A percentile compares a stretch with the other conserved stretches of the same genome.
phyloP scores from a whole-genome alignment of 1,140 invertebrate species.

The Anoplophora glabripennis region DNA sequence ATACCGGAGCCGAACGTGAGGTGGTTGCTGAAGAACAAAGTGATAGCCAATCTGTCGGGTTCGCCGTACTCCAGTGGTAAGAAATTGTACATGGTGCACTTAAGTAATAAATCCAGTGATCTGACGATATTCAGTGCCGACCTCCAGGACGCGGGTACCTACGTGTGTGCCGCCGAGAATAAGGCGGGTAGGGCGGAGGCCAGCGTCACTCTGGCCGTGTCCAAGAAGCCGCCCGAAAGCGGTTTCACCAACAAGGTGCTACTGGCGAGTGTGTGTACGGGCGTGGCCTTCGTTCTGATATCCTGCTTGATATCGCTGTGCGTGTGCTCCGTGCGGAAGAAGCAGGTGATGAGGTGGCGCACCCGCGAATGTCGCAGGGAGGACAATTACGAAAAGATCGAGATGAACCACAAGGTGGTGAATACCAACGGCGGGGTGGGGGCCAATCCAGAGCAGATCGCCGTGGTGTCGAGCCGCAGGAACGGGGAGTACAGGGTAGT shows the following conservation, averaged over 20 bases:
- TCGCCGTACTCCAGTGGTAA: slow-evolving; percentile 48
- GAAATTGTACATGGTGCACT: slow-evolving; percentile 54
- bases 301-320: slow-evolving; percentile 61
- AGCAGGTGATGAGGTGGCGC: slow-evolving; percentile 38
- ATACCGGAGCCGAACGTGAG: slow-evolving; percentile 64
- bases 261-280: slow-evolving; percentile 58
- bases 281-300: slow-evolving; percentile 55
- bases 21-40: slow-evolving; percentile 55
- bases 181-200: slow-evolving; percentile 70
- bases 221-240: slow-evolving; percentile 51
- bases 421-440: slow-evolving; percentile 38
- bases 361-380: slow-evolving; percentile 50
- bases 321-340: slow-evolving; percentile 55
- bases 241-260: slow-evolving; percentile 55
- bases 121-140: slow-evolving; percentile 69
- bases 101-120: slow-evolving; percentile 58
- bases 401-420: slow-evolving; percentile 59
- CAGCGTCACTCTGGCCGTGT: slow-evolving; percentile 66
- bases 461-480: slow-evolving; percentile 51
- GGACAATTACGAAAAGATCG: slow-evolving; percentile 73
- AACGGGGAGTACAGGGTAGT: slow-evolving; percentile 69
- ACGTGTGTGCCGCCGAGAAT: slow-evolving; percentile 74
- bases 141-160: slow-evolving; percentile 67
- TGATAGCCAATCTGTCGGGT: slow-evolving; percentile 43
- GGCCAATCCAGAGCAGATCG: slow-evolving; percentile 31